Base-by-base conservation (phyloP, 1,140 invertebrate species). In the Drosophila ogumai region DNA sequence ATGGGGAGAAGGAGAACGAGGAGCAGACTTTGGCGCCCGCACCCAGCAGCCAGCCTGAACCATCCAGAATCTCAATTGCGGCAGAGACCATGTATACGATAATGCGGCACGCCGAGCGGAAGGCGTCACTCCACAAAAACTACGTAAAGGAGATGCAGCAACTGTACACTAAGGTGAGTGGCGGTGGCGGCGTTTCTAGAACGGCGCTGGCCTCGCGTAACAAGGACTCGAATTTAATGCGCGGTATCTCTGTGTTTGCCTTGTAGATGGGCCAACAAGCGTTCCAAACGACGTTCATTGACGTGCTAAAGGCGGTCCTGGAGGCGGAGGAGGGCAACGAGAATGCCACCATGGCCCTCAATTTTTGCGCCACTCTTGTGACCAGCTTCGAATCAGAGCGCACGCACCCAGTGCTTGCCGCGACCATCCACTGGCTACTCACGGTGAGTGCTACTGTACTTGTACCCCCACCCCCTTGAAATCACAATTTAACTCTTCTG, bases 281-380 rank as follows among this genome's bases (percentile, higher is more conserved):
- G 8, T 95, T 95, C 60, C 90, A 93, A 36, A 87, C 92, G 61
- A 93, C 93, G 40, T 94, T 95, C 68, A 94, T 93, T 19, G 93
- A 94, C 80, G 94, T 94, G 15, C 73, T 95, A 0, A 93, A 93
- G 54, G 94, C 94, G 43, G 91, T 94, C 38, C 94, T 95, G 56
- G 93, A 93, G 36, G 94, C 94, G 81, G 94, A 94, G n/a, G 94
- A 95, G 49, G 93, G 93, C 3, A 95, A 95, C 78, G 94, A 94
- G 3, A 94, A 94, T 78, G 95, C 95, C 3, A 95, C 95, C 75
- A 92, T 94, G 31, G 94, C 95, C 0, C 92, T 96, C 17, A 93
- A 95, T 44, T 96, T 96, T 93, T 93, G 95, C 6, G 94, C 95
- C 12, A 95, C 95, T 55, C 95, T 95, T 90, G 94, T 94, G 41